These are phyloP conservation scores for Priapulus caudatus DNA, from an alignment of 2,888 invertebrate species.

Conservation along the genomic window DNA sequence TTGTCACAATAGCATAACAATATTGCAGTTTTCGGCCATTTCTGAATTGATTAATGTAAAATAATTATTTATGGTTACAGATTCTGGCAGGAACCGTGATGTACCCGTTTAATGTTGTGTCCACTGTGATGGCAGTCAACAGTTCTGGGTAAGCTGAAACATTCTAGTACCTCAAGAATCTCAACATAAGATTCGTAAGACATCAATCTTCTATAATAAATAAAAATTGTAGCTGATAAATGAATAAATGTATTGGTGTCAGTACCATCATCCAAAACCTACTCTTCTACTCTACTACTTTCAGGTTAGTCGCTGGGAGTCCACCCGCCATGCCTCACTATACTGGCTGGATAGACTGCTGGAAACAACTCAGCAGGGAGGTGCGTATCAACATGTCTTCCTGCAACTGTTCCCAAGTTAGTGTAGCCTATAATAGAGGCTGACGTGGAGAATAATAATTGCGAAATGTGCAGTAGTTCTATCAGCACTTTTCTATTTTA, in stretches of 20 bases:
- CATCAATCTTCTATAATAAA: constrained; percentile 4
- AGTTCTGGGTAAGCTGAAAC: constrained; percentile 50
- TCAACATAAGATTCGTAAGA: too few species aligned
- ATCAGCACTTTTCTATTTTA: too few species aligned
- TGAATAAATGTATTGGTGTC: constrained; percentile 12
- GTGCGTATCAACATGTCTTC: constrained; percentile 14
- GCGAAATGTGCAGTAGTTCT: too few species aligned
- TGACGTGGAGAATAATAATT: too few species aligned
- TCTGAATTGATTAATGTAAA: too few species aligned
- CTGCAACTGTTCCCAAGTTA: too few species aligned
- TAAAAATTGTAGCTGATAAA: constrained; percentile 9
- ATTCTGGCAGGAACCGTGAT: constrained; percentile 69
- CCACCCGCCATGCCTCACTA: constrained; percentile 76
- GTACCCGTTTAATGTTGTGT: constrained; percentile 85
- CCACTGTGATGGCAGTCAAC: constrained; percentile 77
- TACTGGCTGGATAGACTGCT: constrained; percentile 66
- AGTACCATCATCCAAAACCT: too few species aligned
- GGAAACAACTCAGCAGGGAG: constrained; percentile 51
- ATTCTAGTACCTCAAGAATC: constrained; percentile 10
- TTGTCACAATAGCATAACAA: too few species aligned
- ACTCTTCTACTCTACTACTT: too few species aligned
- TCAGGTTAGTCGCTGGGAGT: constrained; percentile 60
- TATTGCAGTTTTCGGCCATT: too few species aligned
- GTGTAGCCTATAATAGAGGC: too few species aligned
- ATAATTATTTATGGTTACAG: too few species aligned